Base-by-base conservation (phyloP, 2,888 invertebrate genomes). In the Bruchidius siliquastri region DNA sequence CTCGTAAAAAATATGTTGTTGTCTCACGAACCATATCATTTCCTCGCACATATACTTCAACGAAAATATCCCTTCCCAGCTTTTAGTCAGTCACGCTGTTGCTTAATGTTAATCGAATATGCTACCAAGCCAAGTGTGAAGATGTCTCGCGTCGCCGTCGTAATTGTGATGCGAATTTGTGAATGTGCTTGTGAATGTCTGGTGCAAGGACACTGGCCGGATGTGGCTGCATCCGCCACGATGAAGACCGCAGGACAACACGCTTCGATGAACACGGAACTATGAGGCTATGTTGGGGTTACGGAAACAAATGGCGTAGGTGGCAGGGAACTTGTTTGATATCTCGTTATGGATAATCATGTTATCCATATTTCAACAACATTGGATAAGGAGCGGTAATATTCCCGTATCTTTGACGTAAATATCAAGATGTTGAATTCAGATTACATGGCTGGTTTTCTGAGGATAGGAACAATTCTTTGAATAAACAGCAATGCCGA, bases 71-170 rank as follows among this genome's bases (percentile, higher is more conserved):
- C 26, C 8, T 4, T 26, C 26, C 26, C 26, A 26, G 26, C 26
- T 26, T 26, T 26, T 26, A 26, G 26, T 8, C 26, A 71, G 67
- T 70, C 71, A 72, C 73, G 69, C 67, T 70, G 49, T 49, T 49
- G 49, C 49, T 49, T 13, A 26, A 8, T 49, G 49, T 13, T 49
- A 49, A 49, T 22, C 69, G 69, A 69, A 22, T 22, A 4, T 22
- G 22, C 21, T 10, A 20, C 6, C 69, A 22, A 22, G 69, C 69
- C 21, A 69, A 69, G 69, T 20, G 69, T 69, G 18, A 69, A 69
- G 68, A 68, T 22, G 13, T 49, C 6, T 49, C 49, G 49, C 13
- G 13, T 49, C 0, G 49, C 49, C 3, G 13, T 8, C 13, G 49
- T 49, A 13, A 49, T n/a, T n/a, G n/a, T 49, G 49, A 49, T 18